phyloP scores from a whole-genome alignment of 2,797 vertebrate species.

The Peromyscus aztecus region DNA sequence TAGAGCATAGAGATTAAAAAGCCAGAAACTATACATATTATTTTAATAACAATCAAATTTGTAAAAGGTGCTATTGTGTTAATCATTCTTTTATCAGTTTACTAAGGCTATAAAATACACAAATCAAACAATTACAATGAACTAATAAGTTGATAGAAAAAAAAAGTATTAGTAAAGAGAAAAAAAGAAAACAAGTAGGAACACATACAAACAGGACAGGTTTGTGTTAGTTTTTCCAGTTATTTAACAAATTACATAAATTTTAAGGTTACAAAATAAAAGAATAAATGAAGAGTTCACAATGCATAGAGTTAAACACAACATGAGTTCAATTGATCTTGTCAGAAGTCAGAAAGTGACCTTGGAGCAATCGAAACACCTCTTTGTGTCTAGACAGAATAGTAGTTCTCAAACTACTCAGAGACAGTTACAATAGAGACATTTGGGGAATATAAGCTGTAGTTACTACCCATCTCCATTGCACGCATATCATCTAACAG shows the following conservation, averaged over 20 bases:
- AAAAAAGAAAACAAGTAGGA: not conserved
- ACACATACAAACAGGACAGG: not conserved
- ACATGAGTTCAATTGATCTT: constrained; percentile 15
- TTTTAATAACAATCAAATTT: not conserved
- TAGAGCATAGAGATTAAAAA: not conserved
- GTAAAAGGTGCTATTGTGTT: not conserved
- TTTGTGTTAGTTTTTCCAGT: constrained; percentile 42
- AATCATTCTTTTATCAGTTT: constrained; percentile 30
- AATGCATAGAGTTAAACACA: not conserved
- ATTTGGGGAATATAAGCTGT: constrained; percentile 44
- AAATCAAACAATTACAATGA: not conserved
- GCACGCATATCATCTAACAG: not conserved
- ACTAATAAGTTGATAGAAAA: not conserved
- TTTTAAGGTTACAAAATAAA: constrained; percentile 57
- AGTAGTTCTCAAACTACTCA: constrained; percentile 41
- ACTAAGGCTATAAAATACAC: constrained; percentile 3
- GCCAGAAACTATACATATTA: not conserved
- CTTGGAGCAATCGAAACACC: constrained; percentile 38
- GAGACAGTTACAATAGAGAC: not conserved
- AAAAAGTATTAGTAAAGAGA: not conserved
- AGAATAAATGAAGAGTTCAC: constrained; percentile 36
- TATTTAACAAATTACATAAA: not conserved
- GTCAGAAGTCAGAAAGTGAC: constrained; percentile 47
- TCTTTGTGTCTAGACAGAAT: constrained; percentile 66
- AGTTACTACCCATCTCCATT: not conserved